These are phyloP conservation scores for Leontocebus nigricollis DNA, from an alignment of 2,797 vertebrate species.

Conservation along the genomic window DNA sequence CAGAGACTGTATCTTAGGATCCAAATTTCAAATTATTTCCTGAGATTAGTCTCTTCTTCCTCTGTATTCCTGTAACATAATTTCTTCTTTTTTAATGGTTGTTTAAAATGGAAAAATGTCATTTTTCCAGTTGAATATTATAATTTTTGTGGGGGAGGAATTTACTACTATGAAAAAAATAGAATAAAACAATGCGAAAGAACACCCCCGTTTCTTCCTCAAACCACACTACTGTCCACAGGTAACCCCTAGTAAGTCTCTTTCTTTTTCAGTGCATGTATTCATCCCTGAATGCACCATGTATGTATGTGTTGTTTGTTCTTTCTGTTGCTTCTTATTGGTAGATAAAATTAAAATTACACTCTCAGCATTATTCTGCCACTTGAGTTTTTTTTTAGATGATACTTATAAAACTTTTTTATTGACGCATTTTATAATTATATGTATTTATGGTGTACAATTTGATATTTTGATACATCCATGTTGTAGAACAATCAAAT, in stretches of 20 bases:
- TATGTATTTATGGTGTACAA: neutral
- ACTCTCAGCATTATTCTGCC: neutral
- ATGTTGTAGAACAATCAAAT: neutral
- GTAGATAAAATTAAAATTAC: neutral
- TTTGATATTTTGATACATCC: neutral
- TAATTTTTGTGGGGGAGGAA: neutral
- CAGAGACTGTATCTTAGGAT: neutral
- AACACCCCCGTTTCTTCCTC: neutral
- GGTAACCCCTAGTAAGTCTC: neutral
- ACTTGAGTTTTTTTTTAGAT: neutral
- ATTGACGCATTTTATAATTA: neutral
- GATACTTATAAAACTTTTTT: neutral
- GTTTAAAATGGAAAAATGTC: neutral
- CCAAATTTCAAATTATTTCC: neutral
- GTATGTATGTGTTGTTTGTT: neutral
- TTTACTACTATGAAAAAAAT: neutral
- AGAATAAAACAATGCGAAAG: neutral
- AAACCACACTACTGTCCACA: neutral
- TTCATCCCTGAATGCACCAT: neutral
- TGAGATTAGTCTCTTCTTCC: neutral
- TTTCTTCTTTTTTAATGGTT: slow-evolving; percentile 12
- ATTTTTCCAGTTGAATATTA: neutral
- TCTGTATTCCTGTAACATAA: neutral
- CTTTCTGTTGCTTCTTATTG: neutral
- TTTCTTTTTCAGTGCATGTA: neutral